phyloP scores from a whole-genome alignment of 1,140 invertebrate genomes.

The Steinernema khuongi region DNA sequence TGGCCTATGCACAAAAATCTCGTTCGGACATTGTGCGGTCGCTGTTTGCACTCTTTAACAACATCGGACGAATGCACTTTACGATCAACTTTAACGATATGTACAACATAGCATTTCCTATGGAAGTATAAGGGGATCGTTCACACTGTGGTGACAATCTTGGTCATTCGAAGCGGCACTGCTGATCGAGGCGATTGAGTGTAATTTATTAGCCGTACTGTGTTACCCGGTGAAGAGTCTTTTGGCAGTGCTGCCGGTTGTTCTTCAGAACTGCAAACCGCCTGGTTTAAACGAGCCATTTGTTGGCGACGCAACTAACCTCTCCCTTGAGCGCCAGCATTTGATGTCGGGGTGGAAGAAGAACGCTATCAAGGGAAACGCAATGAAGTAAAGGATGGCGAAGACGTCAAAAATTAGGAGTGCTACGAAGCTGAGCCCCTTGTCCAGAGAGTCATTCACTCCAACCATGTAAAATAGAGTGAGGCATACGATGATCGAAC shows the following conservation, averaged over 20 bases:
- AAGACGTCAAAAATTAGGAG: neutral
- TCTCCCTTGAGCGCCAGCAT: neutral
- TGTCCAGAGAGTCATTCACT: neutral
- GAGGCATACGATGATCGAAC: neutral
- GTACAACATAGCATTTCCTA: neutral
- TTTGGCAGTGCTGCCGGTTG: neutral
- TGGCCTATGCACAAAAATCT: too few species aligned
- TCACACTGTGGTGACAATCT: neutral
- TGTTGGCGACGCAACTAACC: neutral
- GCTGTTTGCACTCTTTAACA: too few species aligned
- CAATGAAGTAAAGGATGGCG: neutral
- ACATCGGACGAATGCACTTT: too few species aligned
- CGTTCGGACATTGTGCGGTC: too few species aligned
- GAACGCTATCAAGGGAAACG: neutral
- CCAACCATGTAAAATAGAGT: constrained; percentile 4
- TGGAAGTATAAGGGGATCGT: neutral
- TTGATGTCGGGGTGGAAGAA: neutral
- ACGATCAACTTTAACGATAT: too few species aligned
- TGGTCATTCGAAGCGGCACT: neutral
- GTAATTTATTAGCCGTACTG: neutral
- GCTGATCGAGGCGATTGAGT: constrained; percentile 2
- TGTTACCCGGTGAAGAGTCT: constrained; percentile 4
- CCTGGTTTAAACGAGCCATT: neutral
- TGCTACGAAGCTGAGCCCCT: neutral
- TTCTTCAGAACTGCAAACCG: neutral